These are phyloP conservation scores for Drosophila nr. medialis DNA, from an alignment of 2,888 invertebrate genomes.

Conservation along the genomic window DNA sequence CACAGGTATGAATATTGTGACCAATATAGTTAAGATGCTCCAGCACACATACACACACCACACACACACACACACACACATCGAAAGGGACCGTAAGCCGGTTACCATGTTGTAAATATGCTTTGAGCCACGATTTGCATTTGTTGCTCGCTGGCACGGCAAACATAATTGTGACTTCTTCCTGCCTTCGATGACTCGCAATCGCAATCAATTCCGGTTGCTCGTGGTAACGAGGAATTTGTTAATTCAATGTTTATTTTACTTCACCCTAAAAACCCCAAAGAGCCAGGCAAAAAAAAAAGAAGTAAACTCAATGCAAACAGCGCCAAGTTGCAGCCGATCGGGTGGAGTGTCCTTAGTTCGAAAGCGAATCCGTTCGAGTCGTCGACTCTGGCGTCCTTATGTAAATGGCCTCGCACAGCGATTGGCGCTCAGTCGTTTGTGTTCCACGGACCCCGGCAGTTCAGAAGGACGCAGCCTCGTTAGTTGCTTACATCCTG, in stretches of 20 bases:
- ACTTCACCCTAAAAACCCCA: conserved; percentile 59
- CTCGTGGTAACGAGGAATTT: conserved; percentile 83
- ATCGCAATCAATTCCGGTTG: conserved; percentile 82
- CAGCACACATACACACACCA: conserved; percentile 18
- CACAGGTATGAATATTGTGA: conserved; percentile 61
- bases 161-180: conserved; percentile 74
- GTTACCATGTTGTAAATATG: conserved; percentile 42
- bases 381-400: conserved; percentile 26
- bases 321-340: conserved; percentile 44
- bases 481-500: conserved; percentile 24
- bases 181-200: conserved; percentile 50
- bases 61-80: conserved; percentile 1
- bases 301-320: conserved; percentile 22
- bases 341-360: conserved; percentile 44
- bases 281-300: conserved; percentile 20
- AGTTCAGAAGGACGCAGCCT: conserved; percentile 45
- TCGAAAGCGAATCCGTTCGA: conserved; percentile 48
- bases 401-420: conserved; percentile 41
- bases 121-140: conserved; percentile 69
- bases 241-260: conserved; percentile 84
- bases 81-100: conserved; percentile 11
- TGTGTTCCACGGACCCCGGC: conserved; percentile 48
- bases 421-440: conserved; percentile 65
- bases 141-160: conserved; percentile 75
- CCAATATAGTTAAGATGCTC: conserved; percentile 49